A percentile compares a stretch with the other conserved stretches of the same genome.
Evolutionary conservation across 2,113 vertebrate genomes (phyloP).

Genomic region (Tragelaphus imberbis): DNA sequence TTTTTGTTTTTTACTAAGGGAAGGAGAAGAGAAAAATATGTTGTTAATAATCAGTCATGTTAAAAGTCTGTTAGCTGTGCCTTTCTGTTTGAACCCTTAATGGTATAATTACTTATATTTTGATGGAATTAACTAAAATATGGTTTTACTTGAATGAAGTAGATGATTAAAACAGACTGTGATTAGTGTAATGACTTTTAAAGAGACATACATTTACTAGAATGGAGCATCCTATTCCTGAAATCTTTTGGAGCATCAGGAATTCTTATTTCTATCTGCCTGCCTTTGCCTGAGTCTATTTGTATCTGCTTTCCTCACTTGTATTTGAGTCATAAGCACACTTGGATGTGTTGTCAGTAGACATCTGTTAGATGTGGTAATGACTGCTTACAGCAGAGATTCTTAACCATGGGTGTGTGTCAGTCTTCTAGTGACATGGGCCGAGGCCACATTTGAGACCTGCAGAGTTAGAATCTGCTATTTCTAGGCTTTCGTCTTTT

Average conservation of each 20-base stretch:
- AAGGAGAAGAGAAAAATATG: not conserved
- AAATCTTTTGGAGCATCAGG: not conserved
- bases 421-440: not conserved
- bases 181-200: not conserved
- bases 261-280: not conserved
- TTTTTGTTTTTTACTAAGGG: not conserved
- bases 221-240: not conserved
- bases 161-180: not conserved
- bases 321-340: not conserved
- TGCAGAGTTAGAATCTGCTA: not conserved
- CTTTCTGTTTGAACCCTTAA: not conserved
- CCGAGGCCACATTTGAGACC: conserved; percentile 15
- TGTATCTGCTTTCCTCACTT: not conserved
- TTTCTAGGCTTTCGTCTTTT: conserved; percentile 6
- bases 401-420: not conserved
- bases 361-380: not conserved
- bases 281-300: not conserved
- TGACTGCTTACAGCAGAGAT: not conserved
- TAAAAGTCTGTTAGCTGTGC: not conserved
- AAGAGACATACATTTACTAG: not conserved
- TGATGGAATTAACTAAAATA: not conserved
- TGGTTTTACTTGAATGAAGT: not conserved
- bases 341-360: not conserved
- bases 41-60: not conserved
- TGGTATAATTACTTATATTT: not conserved